Evolutionary conservation across 2,113 vertebrate species (phyloP), one percentile per base, ranked within the genome.

Genomic region (Nestor notabilis): DNA sequence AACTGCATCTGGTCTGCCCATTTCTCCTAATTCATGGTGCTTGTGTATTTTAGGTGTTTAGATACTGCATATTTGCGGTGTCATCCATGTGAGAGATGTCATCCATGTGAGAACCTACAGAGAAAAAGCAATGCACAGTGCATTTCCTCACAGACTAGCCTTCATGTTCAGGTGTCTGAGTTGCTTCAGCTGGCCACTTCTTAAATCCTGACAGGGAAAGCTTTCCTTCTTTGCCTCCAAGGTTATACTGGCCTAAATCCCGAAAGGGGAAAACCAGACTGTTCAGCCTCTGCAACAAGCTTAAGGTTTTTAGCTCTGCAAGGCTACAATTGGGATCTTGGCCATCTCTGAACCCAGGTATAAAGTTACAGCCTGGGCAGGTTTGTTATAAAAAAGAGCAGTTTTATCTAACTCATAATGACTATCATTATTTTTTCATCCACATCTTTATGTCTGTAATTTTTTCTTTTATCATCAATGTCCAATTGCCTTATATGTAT

Each of bases 111-210:
- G 81, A 75, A 71, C 60, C 27, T 33, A 25, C 55, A 71, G n/a
- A 72, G 56, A 28, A 72, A 75, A 68, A 56, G 29, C 16, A 0
- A 31, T 70, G 28, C 76, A 83, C 75, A n/a, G 44, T 9, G 25
- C 0, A 0, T 78, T 91, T 71, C 23, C 65, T 72, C 4, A 2
- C 0, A 0, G 29, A 46, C 69, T 55, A 31, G 43, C 52, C 66
- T 77, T 78, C 14, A 2, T 6, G 2, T 95, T 92, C 80, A 66
- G 33, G 55, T 12, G 0, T 70, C 86, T 83, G 37, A 83, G 53
- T 3, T 0, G 43, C 79, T 80, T 90, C 79, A 88, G 79, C 44
- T 2, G 2, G 49, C 58, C 41, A 6, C 58, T 53, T 21, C 87
- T 55, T 39, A 76, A 90, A 70, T 66, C 75, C 58, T 19, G 41